These are phyloP conservation scores for Chironex yamaguchii DNA, from an alignment of 30 jellyfish, hydroid and myxozoan species.

Conservation along the genomic window DNA sequence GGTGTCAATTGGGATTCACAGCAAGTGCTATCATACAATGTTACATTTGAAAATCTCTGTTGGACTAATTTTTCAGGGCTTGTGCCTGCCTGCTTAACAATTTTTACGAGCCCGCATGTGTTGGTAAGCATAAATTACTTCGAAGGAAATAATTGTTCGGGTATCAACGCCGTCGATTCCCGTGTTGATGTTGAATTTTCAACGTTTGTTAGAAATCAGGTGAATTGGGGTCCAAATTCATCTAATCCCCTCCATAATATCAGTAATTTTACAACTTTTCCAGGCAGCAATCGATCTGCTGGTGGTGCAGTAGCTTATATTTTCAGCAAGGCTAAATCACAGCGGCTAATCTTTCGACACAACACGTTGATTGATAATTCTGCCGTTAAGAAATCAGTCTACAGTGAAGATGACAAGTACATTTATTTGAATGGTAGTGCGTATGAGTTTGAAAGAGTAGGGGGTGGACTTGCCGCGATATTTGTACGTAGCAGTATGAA, in stretches of 20 bases:
- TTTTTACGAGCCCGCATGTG: slow-evolving; percentile 33
- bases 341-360: not conserved
- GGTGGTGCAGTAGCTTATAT: slow-evolving; percentile 88
- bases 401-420: not conserved
- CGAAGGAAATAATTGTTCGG: slow-evolving; percentile 66
- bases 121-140: slow-evolving; percentile 35
- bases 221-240: slow-evolving; percentile 21
- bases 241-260: not conserved
- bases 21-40: slow-evolving; percentile 36
- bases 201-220: slow-evolving; percentile 47
- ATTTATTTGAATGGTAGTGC: slow-evolving; percentile 6
- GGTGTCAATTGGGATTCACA: not conserved
- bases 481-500: slow-evolving; percentile 31
- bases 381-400: slow-evolving; percentile 33
- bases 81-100: slow-evolving; percentile 62
- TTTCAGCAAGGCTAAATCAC: not conserved
- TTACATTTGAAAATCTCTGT: slow-evolving; percentile 23
- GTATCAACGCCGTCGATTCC: slow-evolving; percentile 71
- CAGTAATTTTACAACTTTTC: slow-evolving; percentile 39
- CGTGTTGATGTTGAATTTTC: slow-evolving; percentile 5
- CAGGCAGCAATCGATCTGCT: slow-evolving; percentile 53
- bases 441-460: slow-evolving; percentile 66
- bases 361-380: slow-evolving; percentile 38
- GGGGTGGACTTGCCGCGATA: slow-evolving; percentile 78
- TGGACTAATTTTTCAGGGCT: slow-evolving; percentile 54